Percentiles rank a stretch among this genome's conserved stretches.
Evolutionary conservation across 35 echinoderm and acorn worm species (phyloP).

Genomic region (Lytechinus variegatus): DNA sequence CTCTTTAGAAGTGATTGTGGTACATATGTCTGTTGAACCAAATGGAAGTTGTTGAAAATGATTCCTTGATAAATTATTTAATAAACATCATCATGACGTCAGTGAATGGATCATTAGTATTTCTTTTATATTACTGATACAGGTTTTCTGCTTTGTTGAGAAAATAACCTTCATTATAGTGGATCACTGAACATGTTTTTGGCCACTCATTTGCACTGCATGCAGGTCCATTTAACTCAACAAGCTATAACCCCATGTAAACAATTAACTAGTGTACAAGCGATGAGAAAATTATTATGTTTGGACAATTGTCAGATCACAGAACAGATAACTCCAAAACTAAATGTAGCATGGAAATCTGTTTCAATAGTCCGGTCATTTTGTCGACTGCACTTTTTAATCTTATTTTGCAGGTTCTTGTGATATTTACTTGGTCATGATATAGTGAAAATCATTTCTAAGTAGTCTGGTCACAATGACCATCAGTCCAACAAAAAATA

Average conservation of each 20-base stretch:
- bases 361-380: background rate
- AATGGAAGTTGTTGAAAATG: background rate
- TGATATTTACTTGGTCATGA: background rate
- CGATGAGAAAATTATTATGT: background rate
- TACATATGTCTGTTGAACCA: background rate
- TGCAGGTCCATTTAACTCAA: background rate
- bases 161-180: background rate
- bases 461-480: no score
- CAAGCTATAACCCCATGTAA: background rate
- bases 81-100: background rate
- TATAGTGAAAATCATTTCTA: background rate
- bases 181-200: background rate
- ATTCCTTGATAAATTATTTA: background rate
- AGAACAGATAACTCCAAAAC: background rate
- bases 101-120: background rate
- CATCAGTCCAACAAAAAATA: no score
- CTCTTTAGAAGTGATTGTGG: background rate
- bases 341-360: constrained; percentile 7
- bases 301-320: background rate
- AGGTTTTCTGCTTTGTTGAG: background rate
- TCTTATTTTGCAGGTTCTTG: background rate
- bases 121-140: background rate
- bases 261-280: background rate
- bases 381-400: background rate
- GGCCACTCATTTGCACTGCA: background rate